Base-by-base conservation (phyloP, 2,113 vertebrate species). In the Numida meleagris region DNA sequence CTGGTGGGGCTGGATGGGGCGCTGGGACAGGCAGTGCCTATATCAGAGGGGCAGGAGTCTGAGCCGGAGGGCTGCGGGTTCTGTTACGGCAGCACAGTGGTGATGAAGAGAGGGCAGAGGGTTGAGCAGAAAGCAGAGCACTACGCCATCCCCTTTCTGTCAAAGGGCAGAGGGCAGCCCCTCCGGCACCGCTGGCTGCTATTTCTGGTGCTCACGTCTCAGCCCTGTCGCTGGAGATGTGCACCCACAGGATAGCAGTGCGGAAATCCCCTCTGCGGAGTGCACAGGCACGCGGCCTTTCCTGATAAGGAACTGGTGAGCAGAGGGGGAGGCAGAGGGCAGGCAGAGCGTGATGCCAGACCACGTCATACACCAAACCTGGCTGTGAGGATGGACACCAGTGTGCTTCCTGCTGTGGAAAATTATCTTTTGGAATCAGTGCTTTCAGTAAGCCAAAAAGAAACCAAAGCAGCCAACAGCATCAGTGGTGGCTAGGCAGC, bases 181-280 rank as follows among this genome's bases (percentile, higher is more conserved):
- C 42, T 45, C 50, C 2, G 27, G 68, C 72, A 19, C 34, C 11
- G 51, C 89, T 1, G 19, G 70, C 66, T 63, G 76, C 53, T n/a
- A 67, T 67, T 38, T 51, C 17, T 31, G 68, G 48, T 50, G 33
- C 79, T 86, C 2, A 2, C 9, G 2, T 10, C 79, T 85, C 75
- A 0, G 4, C 48, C n/a, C 43, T 1, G 14, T 83, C 33, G 43
- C 0, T 1, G 53, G 65, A 17, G 14, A 8, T 6, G 81, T 2
- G 40, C 7, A 1, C 17, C 43, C 71, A 24, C 90, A 82, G 82
- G 12, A 45, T 29, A 23, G 59, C 4, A 24, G 14, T 7, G 19
- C 85, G 90, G 82, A 89, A 93, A 77, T 80, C 85, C 93, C 88
- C 87, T 9, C 31, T 1, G 29, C 1, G 16, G 31, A 5, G 1